A percentile compares a stretch with the other conserved stretches of the same genome.
Evolutionary conservation across 2,113 vertebrate species (phyloP).

Genomic region (Turdus rufiventris): DNA sequence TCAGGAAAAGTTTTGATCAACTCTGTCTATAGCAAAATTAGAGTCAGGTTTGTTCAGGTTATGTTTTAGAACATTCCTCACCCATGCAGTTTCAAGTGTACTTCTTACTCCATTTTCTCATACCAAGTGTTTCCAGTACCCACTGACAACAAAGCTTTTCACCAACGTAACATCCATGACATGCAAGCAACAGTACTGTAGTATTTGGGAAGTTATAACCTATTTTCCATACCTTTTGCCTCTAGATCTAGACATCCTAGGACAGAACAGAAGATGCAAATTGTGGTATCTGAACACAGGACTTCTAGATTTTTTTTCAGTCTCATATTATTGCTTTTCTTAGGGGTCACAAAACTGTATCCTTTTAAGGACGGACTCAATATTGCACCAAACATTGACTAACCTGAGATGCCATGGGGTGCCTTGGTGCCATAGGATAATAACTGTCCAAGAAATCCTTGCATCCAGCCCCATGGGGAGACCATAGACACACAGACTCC

Average conservation of each 20-base stretch:
- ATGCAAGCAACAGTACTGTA: neutral
- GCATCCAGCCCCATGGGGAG: neutral
- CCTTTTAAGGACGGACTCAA: neutral
- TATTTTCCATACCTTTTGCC: neutral
- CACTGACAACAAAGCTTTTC: neutral
- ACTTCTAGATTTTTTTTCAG: neutral
- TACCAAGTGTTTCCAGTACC: neutral
- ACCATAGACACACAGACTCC: neutral
- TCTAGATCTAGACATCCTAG: neutral
- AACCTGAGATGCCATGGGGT: neutral
- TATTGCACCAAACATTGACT: neutral
- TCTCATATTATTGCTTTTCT: neutral
- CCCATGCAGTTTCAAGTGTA: neutral
- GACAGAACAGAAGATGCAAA: neutral
- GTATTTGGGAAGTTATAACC: neutral
- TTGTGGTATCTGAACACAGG: neutral
- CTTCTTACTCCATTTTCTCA: neutral
- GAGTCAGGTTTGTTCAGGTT: neutral
- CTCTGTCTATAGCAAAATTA: neutral
- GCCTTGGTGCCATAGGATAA: neutral
- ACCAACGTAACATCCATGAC: neutral
- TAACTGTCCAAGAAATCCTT: neutral
- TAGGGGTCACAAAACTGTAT: neutral
- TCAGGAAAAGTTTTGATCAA: neutral
- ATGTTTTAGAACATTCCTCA: neutral